Conservation (phyloP, 2,113 vertebrate species). For the Cygnus buccinator region DNA sequence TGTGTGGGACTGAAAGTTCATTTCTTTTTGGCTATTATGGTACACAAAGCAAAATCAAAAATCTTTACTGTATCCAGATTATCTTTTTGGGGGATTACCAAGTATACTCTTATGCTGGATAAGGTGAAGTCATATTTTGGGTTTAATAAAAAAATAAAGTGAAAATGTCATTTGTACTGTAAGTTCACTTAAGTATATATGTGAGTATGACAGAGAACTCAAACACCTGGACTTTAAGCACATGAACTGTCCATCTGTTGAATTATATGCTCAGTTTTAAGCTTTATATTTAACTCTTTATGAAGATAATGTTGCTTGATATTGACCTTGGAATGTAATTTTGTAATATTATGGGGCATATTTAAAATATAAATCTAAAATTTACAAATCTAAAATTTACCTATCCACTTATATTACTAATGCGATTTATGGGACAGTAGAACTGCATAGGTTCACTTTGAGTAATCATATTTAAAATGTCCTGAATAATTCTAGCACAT, state of each 20-base stretch:
- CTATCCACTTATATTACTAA: neutral
- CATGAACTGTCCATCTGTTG: neutral
- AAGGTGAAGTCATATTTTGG: neutral
- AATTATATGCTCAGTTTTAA: neutral
- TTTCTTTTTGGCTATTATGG: neutral
- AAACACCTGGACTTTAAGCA: neutral
- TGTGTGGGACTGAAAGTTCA: neutral
- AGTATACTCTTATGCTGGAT: neutral
- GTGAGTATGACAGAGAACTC: neutral
- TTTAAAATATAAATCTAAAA: neutral
- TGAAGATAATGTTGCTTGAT: neutral
- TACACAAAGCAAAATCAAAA: neutral
- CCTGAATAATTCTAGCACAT: neutral
- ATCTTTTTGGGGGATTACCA: neutral
- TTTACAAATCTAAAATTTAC: neutral
- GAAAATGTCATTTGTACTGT: neutral
- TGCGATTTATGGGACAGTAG: neutral
- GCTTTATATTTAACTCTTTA: neutral
- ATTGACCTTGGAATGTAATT: neutral
- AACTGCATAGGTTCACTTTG: neutral
- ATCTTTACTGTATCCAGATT: neutral
- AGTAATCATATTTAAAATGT: neutral
- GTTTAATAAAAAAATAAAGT: neutral
- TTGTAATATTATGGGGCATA: neutral
- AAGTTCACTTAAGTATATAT: neutral